Base-by-base conservation (phyloP, 1,140 invertebrate species). In the Micrasema longulum region DNA sequence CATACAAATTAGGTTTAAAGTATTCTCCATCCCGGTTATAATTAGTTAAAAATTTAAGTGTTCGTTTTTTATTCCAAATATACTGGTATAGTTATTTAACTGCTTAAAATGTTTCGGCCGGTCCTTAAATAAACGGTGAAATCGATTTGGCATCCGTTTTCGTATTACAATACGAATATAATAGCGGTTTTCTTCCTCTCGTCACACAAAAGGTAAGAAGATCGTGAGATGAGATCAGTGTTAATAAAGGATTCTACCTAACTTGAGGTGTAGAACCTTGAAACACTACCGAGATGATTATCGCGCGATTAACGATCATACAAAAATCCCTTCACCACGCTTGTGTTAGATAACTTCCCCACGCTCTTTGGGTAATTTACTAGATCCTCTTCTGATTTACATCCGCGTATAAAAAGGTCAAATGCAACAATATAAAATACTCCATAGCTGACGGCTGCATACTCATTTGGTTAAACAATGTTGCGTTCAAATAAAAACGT, bases 171-270 rank as follows among this genome's bases (percentile, higher is more conserved):
- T 60, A 41, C 16, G 18, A 2, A 31, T 2, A 31, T 7, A 31
- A 31, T 31, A 23, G 55, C 36, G 36, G 16, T 60, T 35, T 60
- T 55, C 52, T 23, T 55, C 14, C 23, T 1, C 5, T 16, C 9
- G 14, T 35, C 35, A 38, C 48, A 41, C 16, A 38, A 36, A 67
- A 18, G 50, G 50, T 22, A 36, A 16, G 48, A 53, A 68, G 65
- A 68, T 53, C 65, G 64, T 53, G 65, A 47, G 48, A 68, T 68
- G 65, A 68, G 26, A 68, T 68, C 65, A 68, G 65, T 36, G 14
- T 55, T 53, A 20, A 41, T 68, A 68, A 52, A 65, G 47, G 63
- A 65, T 48, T 20, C 22, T 10, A 65, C 41, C 41, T 11, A 20
- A 41, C 22, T n/a, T 26, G 20, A 20, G 23, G 35, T 55, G 26